phyloP scores from a whole-genome alignment of 2,113 vertebrate species.

The Daphoenositta chrysoptera region DNA sequence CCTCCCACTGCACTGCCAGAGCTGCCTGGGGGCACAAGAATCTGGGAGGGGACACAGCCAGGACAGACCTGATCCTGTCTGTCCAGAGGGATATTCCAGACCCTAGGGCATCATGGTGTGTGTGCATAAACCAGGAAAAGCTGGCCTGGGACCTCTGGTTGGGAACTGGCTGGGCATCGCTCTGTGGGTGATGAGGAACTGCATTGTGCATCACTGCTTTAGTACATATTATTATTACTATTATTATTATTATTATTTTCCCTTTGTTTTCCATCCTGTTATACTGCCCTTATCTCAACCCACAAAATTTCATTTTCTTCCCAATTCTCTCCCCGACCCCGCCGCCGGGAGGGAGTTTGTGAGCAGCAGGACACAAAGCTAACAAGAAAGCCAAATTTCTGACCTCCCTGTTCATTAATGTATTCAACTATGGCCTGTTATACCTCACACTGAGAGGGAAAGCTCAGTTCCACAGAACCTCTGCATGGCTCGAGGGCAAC shows the following conservation, averaged over 20 bases:
- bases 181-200: neutral
- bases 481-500: neutral
- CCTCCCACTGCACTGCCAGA: neutral
- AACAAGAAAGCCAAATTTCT: neutral
- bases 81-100: neutral
- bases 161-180: neutral
- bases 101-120: neutral
- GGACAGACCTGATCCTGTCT: neutral
- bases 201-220: neutral
- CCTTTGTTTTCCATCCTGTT: neutral
- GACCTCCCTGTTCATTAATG: neutral
- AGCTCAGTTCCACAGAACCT: neutral
- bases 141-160: neutral
- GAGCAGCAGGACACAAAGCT: neutral
- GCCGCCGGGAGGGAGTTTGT: fast-evolving
- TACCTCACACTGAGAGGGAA: neutral
- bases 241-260: neutral
- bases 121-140: neutral
- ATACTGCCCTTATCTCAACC: neutral
- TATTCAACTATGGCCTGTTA: neutral
- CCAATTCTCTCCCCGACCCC: neutral
- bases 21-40: neutral
- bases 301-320: neutral
- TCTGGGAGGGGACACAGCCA: neutral
- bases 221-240: neutral